Evolutionary conservation across 2,113 vertebrate genomes (phyloP).

Genomic region (Gallinago media): DNA sequence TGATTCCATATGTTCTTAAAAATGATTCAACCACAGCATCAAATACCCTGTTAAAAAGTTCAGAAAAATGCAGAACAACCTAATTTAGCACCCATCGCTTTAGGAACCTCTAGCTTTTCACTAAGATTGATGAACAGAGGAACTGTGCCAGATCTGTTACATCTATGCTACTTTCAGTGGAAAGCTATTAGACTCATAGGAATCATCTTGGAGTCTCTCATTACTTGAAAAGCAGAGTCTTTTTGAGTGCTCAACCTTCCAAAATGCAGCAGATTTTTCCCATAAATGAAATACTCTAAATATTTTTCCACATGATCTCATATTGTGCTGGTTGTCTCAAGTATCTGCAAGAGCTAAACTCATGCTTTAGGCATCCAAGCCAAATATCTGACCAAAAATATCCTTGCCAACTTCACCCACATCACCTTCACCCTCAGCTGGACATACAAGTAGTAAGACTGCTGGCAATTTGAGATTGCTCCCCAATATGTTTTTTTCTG

Average conservation of each 20-base stretch:
- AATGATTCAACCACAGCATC: background rate
- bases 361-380: background rate
- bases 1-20: slow-evolving; percentile 10
- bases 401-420: background rate
- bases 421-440: fast-evolving
- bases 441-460: too few species aligned
- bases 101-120: background rate
- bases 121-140: background rate
- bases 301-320: background rate
- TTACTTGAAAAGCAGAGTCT: background rate
- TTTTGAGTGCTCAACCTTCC: background rate
- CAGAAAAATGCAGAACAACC: background rate
- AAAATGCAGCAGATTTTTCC: background rate
- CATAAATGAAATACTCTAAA: background rate
- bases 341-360: background rate
- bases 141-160: background rate
- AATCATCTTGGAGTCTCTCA: background rate
- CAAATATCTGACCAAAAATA: background rate
- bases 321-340: background rate
- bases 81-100: background rate
- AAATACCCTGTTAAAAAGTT: background rate
- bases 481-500: background rate
- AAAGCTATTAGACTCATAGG: background rate
- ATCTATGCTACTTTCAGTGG: background rate
- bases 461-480: background rate